phyloP scores from a whole-genome alignment of 2,888 invertebrate genomes.

The Autographa gamma region DNA sequence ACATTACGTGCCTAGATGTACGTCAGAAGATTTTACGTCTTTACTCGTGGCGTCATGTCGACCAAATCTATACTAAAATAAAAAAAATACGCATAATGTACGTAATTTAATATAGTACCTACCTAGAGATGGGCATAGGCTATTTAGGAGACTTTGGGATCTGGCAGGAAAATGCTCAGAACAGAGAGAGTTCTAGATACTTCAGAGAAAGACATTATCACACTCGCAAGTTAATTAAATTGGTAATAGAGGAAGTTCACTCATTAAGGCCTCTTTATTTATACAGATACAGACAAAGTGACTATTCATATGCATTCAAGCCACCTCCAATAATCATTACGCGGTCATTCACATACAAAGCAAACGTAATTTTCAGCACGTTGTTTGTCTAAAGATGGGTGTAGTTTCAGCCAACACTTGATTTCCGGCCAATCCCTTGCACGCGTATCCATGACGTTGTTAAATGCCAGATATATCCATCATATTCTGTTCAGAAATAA shows the following conservation, averaged over 20 bases:
- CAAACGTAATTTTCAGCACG: conserved; percentile 21
- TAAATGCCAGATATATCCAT: too few species aligned
- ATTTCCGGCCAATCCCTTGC: conserved; percentile 45
- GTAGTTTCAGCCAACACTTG: conserved; percentile 36
- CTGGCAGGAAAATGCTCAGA: too few species aligned
- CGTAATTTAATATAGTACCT: too few species aligned
- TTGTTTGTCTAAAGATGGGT: conserved; percentile 10
- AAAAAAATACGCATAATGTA: too few species aligned
- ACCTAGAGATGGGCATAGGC: too few species aligned
- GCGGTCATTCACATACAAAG: conserved; percentile 30
- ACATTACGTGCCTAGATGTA: not conserved
- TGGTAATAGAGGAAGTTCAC: too few species aligned
- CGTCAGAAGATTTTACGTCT: not conserved
- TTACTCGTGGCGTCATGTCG: not conserved
- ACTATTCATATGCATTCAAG: not conserved
- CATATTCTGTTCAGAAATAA: too few species aligned
- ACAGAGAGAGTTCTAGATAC: too few species aligned
- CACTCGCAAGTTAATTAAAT: too few species aligned
- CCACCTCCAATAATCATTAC: conserved; percentile 10
- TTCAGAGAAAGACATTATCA: too few species aligned
- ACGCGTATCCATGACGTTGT: not conserved
- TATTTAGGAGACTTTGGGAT: too few species aligned
- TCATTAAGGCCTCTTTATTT: not conserved
- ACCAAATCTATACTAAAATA: not conserved
- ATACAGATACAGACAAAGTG: too few species aligned